Evolutionary conservation across 1,140 invertebrate species (phyloP).

Genomic region (Phymorhynchus buccinoides): DNA sequence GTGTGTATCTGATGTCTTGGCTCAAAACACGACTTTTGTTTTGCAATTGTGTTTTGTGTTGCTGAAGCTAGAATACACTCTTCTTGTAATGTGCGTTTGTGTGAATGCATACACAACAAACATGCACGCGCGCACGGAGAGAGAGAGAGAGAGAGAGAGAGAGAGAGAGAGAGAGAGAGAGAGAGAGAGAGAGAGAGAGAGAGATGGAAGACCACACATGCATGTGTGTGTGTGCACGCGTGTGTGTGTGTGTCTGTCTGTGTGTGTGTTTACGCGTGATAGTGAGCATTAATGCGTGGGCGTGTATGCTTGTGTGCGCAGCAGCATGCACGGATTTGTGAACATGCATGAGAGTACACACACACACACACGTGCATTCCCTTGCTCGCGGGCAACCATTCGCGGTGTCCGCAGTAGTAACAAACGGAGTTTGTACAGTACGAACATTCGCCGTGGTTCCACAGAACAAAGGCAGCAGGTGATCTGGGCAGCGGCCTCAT

Average conservation of each 20-base stretch:
- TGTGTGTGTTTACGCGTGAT: constrained; percentile 8
- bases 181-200: too few species aligned
- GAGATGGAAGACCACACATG: too few species aligned
- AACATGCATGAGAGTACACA: too few species aligned
- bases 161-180: too few species aligned
- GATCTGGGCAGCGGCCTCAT: constrained; percentile 53
- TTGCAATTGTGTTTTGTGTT: background rate
- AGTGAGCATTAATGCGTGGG: background rate
- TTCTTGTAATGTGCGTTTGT: background rate
- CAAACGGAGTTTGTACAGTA: too few species aligned
- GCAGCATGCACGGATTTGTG: too few species aligned
- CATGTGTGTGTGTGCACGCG: background rate
- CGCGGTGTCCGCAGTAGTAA: too few species aligned
- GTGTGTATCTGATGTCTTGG: constrained; percentile 19
- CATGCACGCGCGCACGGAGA: background rate
- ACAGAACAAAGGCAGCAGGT: constrained; percentile 53
- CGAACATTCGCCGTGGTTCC: too few species aligned
- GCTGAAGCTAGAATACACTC: too few species aligned
- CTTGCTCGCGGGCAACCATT: too few species aligned
- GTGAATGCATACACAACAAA: background rate
- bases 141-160: too few species aligned
- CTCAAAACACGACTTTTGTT: background rate
- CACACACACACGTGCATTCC: too few species aligned
- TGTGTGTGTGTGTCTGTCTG: background rate
- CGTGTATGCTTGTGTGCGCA: constrained; percentile 5